These are phyloP conservation scores for Pharmacophagus antenor DNA, from an alignment of 2,888 invertebrate species.

Conservation along the genomic window DNA sequence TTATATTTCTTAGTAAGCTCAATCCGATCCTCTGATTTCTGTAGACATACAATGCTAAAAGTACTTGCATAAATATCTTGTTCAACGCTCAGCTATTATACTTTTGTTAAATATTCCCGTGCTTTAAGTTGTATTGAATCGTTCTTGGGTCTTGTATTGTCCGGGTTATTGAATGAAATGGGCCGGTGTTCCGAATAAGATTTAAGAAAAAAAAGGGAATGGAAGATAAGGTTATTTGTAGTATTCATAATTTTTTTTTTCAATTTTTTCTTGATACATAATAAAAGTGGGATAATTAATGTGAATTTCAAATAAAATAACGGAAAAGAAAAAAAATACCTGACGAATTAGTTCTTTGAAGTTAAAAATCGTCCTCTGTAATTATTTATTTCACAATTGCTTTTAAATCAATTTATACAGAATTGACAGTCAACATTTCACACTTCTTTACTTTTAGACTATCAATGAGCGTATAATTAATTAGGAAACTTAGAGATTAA, in stretches of 20 bases:
- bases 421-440: no score
- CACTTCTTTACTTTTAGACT: no score
- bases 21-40: constrained; percentile 12
- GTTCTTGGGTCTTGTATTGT: constrained; percentile 4
- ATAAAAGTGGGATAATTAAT: no score
- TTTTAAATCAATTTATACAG: no score
- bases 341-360: no score
- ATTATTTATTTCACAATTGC: no score
- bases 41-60: constrained; percentile 13
- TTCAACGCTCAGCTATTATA: constrained; percentile 19
- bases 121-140: constrained; percentile 9
- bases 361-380: no score
- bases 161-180: neutral
- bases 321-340: no score
- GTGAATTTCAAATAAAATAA: no score
- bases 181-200: neutral
- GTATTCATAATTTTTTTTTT: neutral
- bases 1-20: neutral
- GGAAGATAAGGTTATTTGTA: neutral
- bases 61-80: constrained; percentile 19
- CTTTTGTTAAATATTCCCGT: constrained; percentile 12
- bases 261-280: no score
- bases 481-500: no score
- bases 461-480: no score
- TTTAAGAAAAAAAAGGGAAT: neutral